These are phyloP conservation scores for Bradypodion pumilum DNA, from an alignment of 2,797 vertebrate genomes.

Conservation along the genomic window DNA sequence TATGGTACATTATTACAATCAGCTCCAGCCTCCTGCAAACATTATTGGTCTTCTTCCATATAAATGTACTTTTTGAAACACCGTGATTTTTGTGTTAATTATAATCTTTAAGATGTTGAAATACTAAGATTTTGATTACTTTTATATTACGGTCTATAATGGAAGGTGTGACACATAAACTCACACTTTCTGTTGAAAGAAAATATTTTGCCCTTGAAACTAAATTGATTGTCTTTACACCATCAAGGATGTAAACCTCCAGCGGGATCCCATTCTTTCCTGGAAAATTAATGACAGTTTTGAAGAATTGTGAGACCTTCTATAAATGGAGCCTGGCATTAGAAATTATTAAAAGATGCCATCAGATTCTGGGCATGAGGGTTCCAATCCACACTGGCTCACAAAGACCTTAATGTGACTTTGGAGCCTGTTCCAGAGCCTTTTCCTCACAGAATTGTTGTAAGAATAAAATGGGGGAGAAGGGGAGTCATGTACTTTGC, in stretches of 20 bases:
- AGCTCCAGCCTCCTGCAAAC: neutral
- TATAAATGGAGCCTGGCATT: neutral
- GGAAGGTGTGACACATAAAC: neutral
- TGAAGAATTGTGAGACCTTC: neutral
- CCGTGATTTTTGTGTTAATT: neutral
- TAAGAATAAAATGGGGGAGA: too few relatives aligned
- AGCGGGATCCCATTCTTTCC: neutral
- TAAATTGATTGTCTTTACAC: neutral
- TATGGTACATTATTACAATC: constrained; percentile 7
- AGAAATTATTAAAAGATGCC: neutral
- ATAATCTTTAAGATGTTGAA: neutral
- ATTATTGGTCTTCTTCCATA: neutral
- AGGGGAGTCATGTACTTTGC: too few relatives aligned
- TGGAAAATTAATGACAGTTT: constrained; percentile 7
- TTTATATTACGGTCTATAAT: neutral
- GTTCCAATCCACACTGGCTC: too few relatives aligned
- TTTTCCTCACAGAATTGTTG: too few relatives aligned
- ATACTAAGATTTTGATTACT: neutral
- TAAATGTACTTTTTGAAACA: constrained; percentile 9
- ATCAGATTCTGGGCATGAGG: too few relatives aligned
- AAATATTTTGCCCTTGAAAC: neutral
- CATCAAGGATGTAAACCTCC: neutral
- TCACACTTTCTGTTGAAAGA: neutral
- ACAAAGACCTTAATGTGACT: too few relatives aligned
- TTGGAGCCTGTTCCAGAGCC: too few relatives aligned